phyloP scores from a whole-genome alignment of 2,113 vertebrate species.

The Tonatia bakeri region DNA sequence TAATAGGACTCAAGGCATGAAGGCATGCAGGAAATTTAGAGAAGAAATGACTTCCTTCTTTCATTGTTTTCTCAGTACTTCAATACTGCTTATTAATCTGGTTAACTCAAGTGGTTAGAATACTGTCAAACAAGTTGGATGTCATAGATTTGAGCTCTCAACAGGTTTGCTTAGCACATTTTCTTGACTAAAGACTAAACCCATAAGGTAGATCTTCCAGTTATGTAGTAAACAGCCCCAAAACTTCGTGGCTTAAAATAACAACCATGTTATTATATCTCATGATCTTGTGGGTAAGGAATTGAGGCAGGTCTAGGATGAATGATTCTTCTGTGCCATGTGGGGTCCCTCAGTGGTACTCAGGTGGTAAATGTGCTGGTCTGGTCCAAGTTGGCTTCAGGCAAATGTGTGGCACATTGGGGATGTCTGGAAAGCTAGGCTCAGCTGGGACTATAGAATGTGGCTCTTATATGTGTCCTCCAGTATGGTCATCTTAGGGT shows the following conservation, averaged over 20 bases:
- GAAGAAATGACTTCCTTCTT: neutral
- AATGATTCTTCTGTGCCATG: neutral
- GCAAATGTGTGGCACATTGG: neutral
- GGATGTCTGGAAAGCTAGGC: neutral
- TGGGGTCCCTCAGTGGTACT: neutral
- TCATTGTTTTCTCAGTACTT: constrained; percentile 20
- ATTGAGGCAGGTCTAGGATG: neutral
- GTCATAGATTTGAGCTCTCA: neutral
- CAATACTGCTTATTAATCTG: constrained; percentile 22
- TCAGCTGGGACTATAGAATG: neutral
- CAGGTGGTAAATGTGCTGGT: neutral
- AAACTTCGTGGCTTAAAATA: neutral
- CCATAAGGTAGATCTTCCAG: neutral
- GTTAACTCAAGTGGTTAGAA: neutral
- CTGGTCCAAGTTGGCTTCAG: neutral
- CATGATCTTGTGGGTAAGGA: neutral
- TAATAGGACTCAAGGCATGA: neutral
- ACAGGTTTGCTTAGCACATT: neutral
- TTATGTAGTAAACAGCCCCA: neutral
- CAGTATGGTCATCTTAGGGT: neutral
- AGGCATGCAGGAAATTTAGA: constrained; percentile 15
- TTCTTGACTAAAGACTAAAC: neutral
- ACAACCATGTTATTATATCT: neutral
- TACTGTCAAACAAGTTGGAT: neutral
- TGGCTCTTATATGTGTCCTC: neutral